A percentile compares a stretch with the other conserved stretches of the same genome.
Evolutionary conservation across 2,888 invertebrate genomes (phyloP).

Genomic region (Prionchulus punctatus): DNA sequence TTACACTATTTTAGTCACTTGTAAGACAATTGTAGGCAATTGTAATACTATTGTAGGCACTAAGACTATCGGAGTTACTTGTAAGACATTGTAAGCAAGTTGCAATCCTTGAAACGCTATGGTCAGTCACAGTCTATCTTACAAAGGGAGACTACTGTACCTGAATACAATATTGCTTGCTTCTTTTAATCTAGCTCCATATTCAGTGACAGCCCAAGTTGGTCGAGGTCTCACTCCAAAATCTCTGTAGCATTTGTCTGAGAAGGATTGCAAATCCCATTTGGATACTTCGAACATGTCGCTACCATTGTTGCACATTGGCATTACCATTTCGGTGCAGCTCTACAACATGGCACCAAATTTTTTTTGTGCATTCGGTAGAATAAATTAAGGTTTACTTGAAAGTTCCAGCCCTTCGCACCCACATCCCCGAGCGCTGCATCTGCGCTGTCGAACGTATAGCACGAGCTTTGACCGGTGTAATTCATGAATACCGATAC

Average conservation of each 20-base stretch:
- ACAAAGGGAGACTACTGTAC: too few relatives aligned
- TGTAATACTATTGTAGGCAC: too few relatives aligned
- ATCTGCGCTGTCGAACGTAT: conserved; percentile 46
- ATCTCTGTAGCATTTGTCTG: conserved; percentile 51
- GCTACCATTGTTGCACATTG: conserved; percentile 38
- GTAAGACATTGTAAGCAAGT: too few relatives aligned
- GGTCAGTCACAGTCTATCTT: too few relatives aligned
- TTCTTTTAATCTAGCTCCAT: conserved; percentile 54
- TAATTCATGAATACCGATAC: conserved; percentile 63
- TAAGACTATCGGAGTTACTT: too few relatives aligned
- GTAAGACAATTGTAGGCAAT: too few relatives aligned
- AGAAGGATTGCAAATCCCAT: conserved; percentile 55
- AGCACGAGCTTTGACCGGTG: conserved; percentile 53
- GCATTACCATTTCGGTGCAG: conserved; percentile 95
- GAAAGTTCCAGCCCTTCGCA: conserved; percentile 60
- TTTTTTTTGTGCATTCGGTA: too few relatives aligned
- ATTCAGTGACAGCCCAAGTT: conserved; percentile 52
- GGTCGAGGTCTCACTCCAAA: conserved; percentile 49
- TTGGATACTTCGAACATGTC: conserved; percentile 64
- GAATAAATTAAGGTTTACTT: too few relatives aligned
- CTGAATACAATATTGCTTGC: conserved; percentile 47
- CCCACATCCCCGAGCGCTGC: conserved; percentile 46
- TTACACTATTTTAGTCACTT: too few relatives aligned
- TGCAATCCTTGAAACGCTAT: too few relatives aligned
- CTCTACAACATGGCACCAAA: conserved; percentile 48